These are phyloP conservation scores for Elmis aenea DNA, from an alignment of 2,888 invertebrate species.

Conservation along the genomic window DNA sequence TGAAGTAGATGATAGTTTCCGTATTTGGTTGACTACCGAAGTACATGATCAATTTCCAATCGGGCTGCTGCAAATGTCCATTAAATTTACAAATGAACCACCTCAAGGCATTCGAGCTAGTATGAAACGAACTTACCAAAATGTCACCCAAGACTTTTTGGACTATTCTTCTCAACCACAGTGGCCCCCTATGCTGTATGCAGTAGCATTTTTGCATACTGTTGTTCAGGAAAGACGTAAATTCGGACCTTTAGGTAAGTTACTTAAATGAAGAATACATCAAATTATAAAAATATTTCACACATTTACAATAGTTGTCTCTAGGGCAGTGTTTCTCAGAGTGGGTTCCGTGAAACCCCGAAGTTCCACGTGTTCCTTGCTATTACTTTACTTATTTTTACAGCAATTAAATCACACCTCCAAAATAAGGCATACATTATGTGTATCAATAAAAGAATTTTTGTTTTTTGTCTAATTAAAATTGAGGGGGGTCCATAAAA, in stretches of 20 bases:
- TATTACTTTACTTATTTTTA: too few species aligned
- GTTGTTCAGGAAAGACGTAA: slow-evolving; percentile 93
- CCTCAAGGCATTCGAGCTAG: slow-evolving; percentile 94
- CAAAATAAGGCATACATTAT: too few species aligned
- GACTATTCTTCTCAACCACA: slow-evolving; percentile 88
- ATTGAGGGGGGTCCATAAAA: too few species aligned
- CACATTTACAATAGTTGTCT: neutral
- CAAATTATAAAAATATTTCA: too few species aligned
- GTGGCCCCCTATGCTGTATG: slow-evolving; percentile 91
- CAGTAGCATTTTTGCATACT: slow-evolving; percentile 92
- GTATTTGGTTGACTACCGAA: slow-evolving; percentile 94
- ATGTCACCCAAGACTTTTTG: slow-evolving; percentile 82
- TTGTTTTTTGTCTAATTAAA: too few species aligned
- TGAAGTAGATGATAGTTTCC: slow-evolving; percentile 73
- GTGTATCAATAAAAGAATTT: too few species aligned
- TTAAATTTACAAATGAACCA: slow-evolving; percentile 97
- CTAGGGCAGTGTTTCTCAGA: too few species aligned
- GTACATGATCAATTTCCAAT: slow-evolving; percentile 92
- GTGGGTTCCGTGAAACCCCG: too few species aligned
- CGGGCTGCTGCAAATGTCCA: slow-evolving; percentile 80
- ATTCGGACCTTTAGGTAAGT: slow-evolving; percentile 74
- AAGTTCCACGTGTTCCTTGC: too few species aligned
- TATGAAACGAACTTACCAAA: slow-evolving; percentile 89
- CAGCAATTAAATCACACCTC: too few species aligned
- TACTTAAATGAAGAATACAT: too few species aligned